Base-by-base conservation (phyloP, 2,113 vertebrate genomes). In the Nothobranchius kuhntae region DNA sequence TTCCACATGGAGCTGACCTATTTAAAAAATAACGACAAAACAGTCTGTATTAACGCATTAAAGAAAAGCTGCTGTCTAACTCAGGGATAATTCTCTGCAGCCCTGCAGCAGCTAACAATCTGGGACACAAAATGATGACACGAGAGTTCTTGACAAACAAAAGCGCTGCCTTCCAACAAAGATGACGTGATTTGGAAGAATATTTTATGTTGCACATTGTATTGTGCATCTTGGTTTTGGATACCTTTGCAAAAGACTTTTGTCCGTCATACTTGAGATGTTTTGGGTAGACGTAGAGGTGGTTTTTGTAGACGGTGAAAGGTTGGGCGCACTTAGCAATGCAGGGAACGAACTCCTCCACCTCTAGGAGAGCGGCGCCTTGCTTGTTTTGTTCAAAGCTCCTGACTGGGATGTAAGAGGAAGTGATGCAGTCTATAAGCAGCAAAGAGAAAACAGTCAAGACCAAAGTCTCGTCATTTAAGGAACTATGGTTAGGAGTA, bases 241-340 rank as follows among this genome's bases (percentile, higher is more conserved):
- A 71, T 80, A 97, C 98, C 95, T 99, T 99, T 48, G 96, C 92
- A 70, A 99, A 99, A 47, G 95, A 89, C 80, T 99, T 99, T 69
- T 99, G 98, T 78, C 95, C 94, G 74, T 99, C 98, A 1, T 96
- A 99, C 85, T 98, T 99, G 86, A 99, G 94, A 86, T 94, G 89
- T 68, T 94, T 97, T 0, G 96, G 98, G 84, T 98, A 98, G 71
- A 99, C 95, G 9, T 99, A 99, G 54, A 98, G 95, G 82, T 99
- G 98, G 85, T 98, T 98, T 85, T 95, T 98, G 86, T 99, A 99
- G 90, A 95, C 93, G 47, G 96, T 98, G 76, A 96, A 98, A 24
- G 98, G 96, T 55, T 99, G 97, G 40, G 96, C 96, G 67, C 95
- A 95, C 86, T 93, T 98, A 26, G 97, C 95, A 71, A 96, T 96